These are phyloP conservation scores for Hypselothyrea guttata DNA, from an alignment of 2,888 invertebrate genomes.

Conservation along the genomic window DNA sequence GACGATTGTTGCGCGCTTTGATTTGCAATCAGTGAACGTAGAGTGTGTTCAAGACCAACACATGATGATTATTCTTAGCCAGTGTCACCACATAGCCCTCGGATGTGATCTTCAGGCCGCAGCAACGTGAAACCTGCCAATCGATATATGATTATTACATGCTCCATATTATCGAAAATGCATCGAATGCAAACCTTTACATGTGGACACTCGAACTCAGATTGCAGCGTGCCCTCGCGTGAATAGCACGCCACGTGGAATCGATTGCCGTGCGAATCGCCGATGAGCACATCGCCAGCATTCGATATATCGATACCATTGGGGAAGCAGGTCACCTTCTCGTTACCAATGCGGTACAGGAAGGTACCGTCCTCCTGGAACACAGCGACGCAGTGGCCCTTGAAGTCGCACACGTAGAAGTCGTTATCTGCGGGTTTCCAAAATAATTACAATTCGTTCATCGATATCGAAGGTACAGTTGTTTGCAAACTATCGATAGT, in stretches of 20 bases:
- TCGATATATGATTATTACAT: neutral
- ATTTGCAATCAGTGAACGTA: slow-evolving; percentile 92
- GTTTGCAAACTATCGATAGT: too few relatives aligned
- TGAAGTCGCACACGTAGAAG: slow-evolving; percentile 98
- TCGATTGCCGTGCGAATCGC: slow-evolving; percentile 98
- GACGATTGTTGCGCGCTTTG: slow-evolving; percentile 75
- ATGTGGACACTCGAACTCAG: slow-evolving; percentile 98
- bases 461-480: too few relatives aligned
- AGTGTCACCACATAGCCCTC: slow-evolving; percentile 97
- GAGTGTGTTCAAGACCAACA: slow-evolving; percentile 96
- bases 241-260: slow-evolving; percentile 98
- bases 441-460: neutral
- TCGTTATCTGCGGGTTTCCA: slow-evolving; percentile 87
- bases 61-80: slow-evolving; percentile 99
- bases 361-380: slow-evolving; percentile 96
- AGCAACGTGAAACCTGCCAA: slow-evolving; percentile 96
- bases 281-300: slow-evolving; percentile 97
- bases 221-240: slow-evolving; percentile 91
- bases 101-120: slow-evolving; percentile 97
- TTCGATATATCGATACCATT: slow-evolving; percentile 99
- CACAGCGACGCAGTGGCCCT: slow-evolving; percentile 98
- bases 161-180: neutral
- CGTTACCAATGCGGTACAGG: slow-evolving; percentile 96
- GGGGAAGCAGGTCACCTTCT: slow-evolving; percentile 97
- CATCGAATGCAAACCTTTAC: slow-evolving; percentile 88